Base-by-base conservation (phyloP, 2,113 vertebrate genomes). In the Forbesichthys agassizii region DNA sequence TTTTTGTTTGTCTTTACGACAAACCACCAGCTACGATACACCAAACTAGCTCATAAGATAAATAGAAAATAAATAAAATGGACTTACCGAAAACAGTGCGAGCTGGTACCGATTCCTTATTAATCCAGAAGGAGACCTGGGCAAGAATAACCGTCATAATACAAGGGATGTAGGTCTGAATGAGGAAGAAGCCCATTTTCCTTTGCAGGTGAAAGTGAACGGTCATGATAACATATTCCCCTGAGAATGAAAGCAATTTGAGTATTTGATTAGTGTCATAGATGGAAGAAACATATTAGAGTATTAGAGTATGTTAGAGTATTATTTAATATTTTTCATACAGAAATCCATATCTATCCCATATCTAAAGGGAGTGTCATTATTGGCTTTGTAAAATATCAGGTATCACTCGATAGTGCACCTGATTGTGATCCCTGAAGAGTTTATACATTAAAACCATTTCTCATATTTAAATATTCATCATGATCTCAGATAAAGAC, bases 131-230 rank as follows among this genome's bases (percentile, higher is more conserved):
- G 6, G 96, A 98, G 68, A 98, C 96, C 85, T 98, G 96, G 56
- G 96, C 96, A 73, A 98, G 93, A 86, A 98, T 96, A 74, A 98
- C 96, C 9, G 96, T 98, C 96, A 98, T 97, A 70, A 98, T 98
- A 76, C 96, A 98, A 8, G 96, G 96, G 69, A 96, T 98, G 71
- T 98, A 98, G 20, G 96, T 98, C 90, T 98, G 96, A 84, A 98
- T 98, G 91, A 98, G 93, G 92, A 98, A 98, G 91, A 98, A 98
- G 56, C 96, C 96, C 96, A 98, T 98, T 91, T 98, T 98, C 89
- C 96, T 95, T 90, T 97, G 96, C 77, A 98, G 92, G 85, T 98
- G 96, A 93, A 98, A 98, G 88, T 98, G 93, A 80, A 98, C 96
- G 1, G 96, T 98, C 96, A 98, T 98, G 84, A 96, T 96, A 84